Base-by-base conservation (phyloP, 2,888 invertebrate species). In the Gastrophysa polygoni region DNA sequence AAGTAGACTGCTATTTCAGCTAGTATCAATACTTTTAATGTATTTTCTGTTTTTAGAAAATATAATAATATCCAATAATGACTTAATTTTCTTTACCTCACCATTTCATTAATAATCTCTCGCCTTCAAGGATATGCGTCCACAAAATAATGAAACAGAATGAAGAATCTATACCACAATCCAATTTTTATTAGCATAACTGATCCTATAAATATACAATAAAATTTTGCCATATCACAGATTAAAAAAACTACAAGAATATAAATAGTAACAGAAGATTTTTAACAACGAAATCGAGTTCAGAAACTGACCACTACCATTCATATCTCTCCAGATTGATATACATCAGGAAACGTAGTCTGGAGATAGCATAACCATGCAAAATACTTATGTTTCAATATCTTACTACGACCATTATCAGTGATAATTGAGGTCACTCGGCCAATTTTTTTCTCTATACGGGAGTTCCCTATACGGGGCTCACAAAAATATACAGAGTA, bases 141-240 rank as follows among this genome's bases (percentile, higher is more conserved):
- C n/a, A n/a, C 24, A 7, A 3, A 24, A 3, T 7, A 24, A 7
- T 24, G 7, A 24, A 7, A 24, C 7, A 7, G 7, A 24, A 24
- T 24, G 4, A 24, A 7, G 7, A 24, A 7, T 24, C 24, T 24
- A 7, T 7, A 7, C 24, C 14, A 38, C 6, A 14, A 14, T 14
- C 11, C 38, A 38, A 60, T 44, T 57, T 61, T 57, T 61, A 52
- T 54, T 56, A 58, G 54, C 58, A 61, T 57, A 64, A 60, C 46
- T 64, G 47, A 54, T 48, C 49, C 14, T 55, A 47, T 32, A 54
- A 18, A 57, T 50, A 43, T 57, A 57, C 57, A 64, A 61, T 21
- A 60, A 66, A 66, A 57, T 62, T 59, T 57, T 54, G 61, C 60
- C 48, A 57, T 66, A 66, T 63, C 63, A 66, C 66, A 66, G 63